These are phyloP conservation scores for Bombus waltoni DNA, from an alignment of 1,140 invertebrate species.

Conservation along the genomic window DNA sequence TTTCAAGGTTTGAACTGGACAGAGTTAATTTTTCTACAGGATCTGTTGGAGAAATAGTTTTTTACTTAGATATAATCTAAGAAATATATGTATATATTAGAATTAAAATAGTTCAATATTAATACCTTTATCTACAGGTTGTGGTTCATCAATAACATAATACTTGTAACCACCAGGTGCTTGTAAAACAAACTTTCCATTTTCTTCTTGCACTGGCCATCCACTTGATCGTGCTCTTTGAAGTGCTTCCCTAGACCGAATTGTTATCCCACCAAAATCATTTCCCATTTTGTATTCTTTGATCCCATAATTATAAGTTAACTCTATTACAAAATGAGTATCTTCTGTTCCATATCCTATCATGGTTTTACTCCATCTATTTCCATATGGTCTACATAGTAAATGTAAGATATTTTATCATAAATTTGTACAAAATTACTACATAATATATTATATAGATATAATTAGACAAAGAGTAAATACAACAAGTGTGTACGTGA, in stretches of 20 bases:
- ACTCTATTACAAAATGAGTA: slow-evolving; percentile 96
- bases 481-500: neutral
- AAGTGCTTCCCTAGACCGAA: slow-evolving; percentile 90
- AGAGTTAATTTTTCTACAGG: slow-evolving; percentile 92
- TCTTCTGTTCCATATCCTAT: slow-evolving; percentile 98
- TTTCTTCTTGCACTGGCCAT: slow-evolving; percentile 87
- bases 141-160: slow-evolving; percentile 88
- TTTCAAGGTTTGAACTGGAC: slow-evolving; percentile 89
- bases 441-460: neutral
- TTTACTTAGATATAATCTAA: slow-evolving; percentile 18
- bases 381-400: slow-evolving; percentile 92
- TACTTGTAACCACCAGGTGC: slow-evolving; percentile 97
- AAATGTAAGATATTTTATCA: neutral
- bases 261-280: slow-evolving; percentile 94
- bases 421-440: neutral
- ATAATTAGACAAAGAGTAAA: neutral
- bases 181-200: slow-evolving; percentile 85
- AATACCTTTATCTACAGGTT: slow-evolving; percentile 85
- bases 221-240: slow-evolving; percentile 87
- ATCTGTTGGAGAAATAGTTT: slow-evolving; percentile 83
- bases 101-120: slow-evolving; percentile 19
- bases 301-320: slow-evolving; percentile 99
- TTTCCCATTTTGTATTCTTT: slow-evolving; percentile 93
- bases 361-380: slow-evolving; percentile 99
- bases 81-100: slow-evolving; percentile 22